A percentile compares a stretch with the other conserved stretches of the same genome.
Evolutionary conservation across 2,888 invertebrate genomes (phyloP).

Genomic region (Tenthredo livida): DNA sequence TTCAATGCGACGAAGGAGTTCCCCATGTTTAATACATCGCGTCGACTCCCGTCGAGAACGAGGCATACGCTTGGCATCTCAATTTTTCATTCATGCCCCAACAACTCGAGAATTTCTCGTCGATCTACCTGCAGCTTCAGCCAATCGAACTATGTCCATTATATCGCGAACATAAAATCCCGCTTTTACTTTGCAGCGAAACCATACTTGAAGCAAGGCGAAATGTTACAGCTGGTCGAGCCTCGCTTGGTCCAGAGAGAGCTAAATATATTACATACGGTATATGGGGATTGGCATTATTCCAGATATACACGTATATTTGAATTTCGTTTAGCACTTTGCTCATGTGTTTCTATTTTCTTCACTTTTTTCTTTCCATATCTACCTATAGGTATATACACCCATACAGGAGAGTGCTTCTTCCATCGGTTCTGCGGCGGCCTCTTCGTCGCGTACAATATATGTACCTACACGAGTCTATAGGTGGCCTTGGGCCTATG

Average conservation of each 20-base stretch:
- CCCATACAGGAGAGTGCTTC: neutral
- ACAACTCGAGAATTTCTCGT: conserved; percentile 6
- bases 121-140: neutral
- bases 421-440: neutral
- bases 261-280: conserved; percentile 2
- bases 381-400: too few species aligned
- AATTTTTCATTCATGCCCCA: conserved; percentile 50
- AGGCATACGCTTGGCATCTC: conserved; percentile 31
- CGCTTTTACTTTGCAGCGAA: neutral
- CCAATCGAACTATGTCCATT: conserved; percentile 5
- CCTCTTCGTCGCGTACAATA: neutral
- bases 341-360: neutral
- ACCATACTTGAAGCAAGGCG: neutral
- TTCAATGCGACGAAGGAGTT: conserved; percentile 18
- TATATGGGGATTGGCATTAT: neutral
- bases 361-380: neutral
- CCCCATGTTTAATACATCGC: conserved; percentile 52
- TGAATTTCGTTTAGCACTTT: conserved; percentile 2
- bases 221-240: neutral
- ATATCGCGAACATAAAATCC: neutral
- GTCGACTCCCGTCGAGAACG: conserved; percentile 9
- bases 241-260: conserved; percentile 7
- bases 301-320: neutral
- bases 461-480: neutral
- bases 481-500: conserved; percentile 47